phyloP scores from a whole-genome alignment of 2,113 vertebrate genomes.

The Verasper variegatus region DNA sequence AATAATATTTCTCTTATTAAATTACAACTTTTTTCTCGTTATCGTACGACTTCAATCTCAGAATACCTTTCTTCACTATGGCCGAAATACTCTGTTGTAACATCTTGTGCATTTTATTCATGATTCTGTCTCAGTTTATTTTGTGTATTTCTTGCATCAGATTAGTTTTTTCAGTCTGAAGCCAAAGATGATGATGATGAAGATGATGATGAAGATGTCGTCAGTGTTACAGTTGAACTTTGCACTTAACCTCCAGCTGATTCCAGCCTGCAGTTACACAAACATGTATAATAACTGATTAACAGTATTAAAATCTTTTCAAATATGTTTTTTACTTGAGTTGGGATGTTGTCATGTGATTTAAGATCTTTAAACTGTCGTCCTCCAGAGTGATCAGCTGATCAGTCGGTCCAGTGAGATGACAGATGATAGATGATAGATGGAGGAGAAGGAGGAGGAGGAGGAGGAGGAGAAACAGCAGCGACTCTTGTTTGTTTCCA shows the following conservation, averaged over 20 bases:
- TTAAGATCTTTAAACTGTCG: too few relatives aligned
- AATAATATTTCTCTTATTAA: neutral
- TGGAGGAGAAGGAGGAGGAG: too few relatives aligned
- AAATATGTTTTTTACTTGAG: neutral
- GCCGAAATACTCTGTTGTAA: too few relatives aligned
- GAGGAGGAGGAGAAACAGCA: too few relatives aligned
- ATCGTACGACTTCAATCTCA: neutral
- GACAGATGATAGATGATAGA: too few relatives aligned
- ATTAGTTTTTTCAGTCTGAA: neutral
- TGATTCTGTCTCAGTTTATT: neutral
- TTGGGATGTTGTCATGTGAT: too few relatives aligned
- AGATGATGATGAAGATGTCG: conserved; percentile 10
- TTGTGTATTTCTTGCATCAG: neutral
- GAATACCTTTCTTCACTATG: too few relatives aligned
- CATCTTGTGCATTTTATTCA: neutral
- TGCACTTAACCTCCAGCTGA: conserved; percentile 59
- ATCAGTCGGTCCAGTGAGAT: too few relatives aligned
- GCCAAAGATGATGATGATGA: conserved; percentile 6
- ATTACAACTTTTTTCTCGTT: neutral
- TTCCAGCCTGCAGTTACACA: conserved; percentile 10
- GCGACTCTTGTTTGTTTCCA: too few relatives aligned
- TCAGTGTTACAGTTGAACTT: conserved; percentile 8
- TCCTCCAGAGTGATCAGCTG: too few relatives aligned
- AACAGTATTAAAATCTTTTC: conserved; percentile 55
- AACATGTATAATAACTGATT: conserved; percentile 52